Evolutionary conservation across 2,113 vertebrate genomes (phyloP), one percentile per base, ranked within the genome.

Genomic region (Salminus brasiliensis): DNA sequence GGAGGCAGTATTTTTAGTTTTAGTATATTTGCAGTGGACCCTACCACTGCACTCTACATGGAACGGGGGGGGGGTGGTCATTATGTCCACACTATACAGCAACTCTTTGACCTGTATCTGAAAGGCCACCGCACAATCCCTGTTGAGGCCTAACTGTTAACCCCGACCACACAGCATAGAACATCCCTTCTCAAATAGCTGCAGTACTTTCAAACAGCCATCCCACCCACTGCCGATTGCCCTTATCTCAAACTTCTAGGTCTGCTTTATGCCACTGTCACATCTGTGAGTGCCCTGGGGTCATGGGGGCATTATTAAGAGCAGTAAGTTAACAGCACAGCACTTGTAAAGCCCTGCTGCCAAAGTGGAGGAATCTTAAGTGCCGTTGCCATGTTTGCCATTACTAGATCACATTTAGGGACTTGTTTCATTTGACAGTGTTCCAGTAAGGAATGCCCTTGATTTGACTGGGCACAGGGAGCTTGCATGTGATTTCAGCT

Each of bases 251-350:
- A 72, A 76, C 53, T 11, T 5, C 62, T 9, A 2, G 29, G 39
- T 80, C 85, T 90, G 85, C 32, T 74, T 47, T 53, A 74, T 85
- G 81, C 83, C 86, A 81, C 70, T 45, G 52, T 73, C 45, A 45
- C 23, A 63, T 47, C 29, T 32, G 41, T 67, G 29, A 32, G 49
- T 18, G 25, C 6, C 13, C 47, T 55, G 30, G 29, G 13, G 12
- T 1, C 25, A 36, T 34, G 45, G 12, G 29, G 59, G 27, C 16
- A 3, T 30, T 2, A 30, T 16, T 29, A 30, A 13, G 30, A 63
- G 5, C 15, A 60, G 55, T 21, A 43, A 45, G 23, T 36, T 30
- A 60, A 30, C 34, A 30, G 41, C 41, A 53, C 9, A 73, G 52
- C 52, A 47, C 23, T 16, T 36, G 27, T 23, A 41, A 39, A 8